Evolutionary conservation across 2,797 vertebrate genomes (phyloP), one percentile per base, ranked within the genome.

Genomic region (Okamejei kenojei): DNA sequence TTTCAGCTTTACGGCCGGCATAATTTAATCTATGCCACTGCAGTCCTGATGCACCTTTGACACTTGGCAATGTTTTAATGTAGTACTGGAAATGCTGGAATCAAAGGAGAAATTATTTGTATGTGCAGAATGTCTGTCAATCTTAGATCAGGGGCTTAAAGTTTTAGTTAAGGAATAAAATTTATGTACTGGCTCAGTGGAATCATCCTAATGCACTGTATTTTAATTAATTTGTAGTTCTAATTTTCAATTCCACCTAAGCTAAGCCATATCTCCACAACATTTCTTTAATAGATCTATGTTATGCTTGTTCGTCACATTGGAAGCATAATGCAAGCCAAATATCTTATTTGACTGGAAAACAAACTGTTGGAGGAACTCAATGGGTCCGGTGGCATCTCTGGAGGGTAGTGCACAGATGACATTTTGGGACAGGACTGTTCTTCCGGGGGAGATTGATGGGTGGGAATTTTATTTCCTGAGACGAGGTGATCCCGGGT

Each of bases 51-150:
- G 61, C 29, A 26, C 11, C 5, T 84, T 84, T 84, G 82, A 84
- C 82, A 84, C 13, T 84, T 63, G 82, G 54, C 82, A 84, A 26
- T 84, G 54, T 61, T 84, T 84, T 84, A 63, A n/a, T 84, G 26
- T 84, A 26, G 5, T 54, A 29, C 26, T n/a, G 29, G 26, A 84
- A 84, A 84, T 63, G 23, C 54, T 23, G 15, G 58, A 58, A 61
- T 84, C 26, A 84, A 84, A 61, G 82, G 61, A 54, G 80, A 82
- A 84, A 61, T 61, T 84, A 61, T 29, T 84, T 61, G 58, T 84
- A 61, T 6, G 26, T 84, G n/a, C 26, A 17, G 82, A 84, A 29
- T 61, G 82, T 58, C 15, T 63, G 13, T 81, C 19, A 54, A 61
- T 84, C 82, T 61, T 84, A 54, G n/a, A 11, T 84, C 26, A 61